Evolutionary conservation across 2,888 invertebrate genomes (phyloP).

Genomic region (Didymodactylos carnosus): DNA sequence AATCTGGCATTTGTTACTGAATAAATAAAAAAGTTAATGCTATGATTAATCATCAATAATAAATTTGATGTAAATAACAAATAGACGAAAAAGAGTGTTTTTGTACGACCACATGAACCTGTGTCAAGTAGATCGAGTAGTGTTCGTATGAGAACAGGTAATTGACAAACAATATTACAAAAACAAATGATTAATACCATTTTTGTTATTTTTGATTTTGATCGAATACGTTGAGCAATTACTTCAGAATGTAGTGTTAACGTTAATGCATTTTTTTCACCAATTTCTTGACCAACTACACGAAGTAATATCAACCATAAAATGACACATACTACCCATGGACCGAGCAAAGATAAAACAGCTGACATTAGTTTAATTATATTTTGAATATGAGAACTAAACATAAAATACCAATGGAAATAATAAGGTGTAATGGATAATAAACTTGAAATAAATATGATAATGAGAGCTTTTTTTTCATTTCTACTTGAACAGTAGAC

Average conservation of each 20-base stretch:
- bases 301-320: not conserved
- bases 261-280: not conserved
- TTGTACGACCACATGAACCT: not conserved
- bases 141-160: not conserved
- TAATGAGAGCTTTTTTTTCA: not conserved
- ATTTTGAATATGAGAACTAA: not conserved
- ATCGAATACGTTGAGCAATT: not conserved
- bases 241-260: not conserved
- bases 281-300: not conserved
- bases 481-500: not conserved
- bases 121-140: not conserved
- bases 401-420: not conserved
- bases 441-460: not conserved
- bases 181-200: not conserved
- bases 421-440: not conserved
- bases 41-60: not conserved
- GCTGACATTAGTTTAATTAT: not conserved
- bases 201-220: not conserved
- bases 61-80: not conserved
- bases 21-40: not conserved
- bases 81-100: not conserved
- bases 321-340: not conserved
- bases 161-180: not conserved
- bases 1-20: not conserved
- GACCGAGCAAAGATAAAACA: not conserved